These are phyloP conservation scores for Solen grandis DNA, from an alignment of 1,140 invertebrate species.

Conservation along the genomic window DNA sequence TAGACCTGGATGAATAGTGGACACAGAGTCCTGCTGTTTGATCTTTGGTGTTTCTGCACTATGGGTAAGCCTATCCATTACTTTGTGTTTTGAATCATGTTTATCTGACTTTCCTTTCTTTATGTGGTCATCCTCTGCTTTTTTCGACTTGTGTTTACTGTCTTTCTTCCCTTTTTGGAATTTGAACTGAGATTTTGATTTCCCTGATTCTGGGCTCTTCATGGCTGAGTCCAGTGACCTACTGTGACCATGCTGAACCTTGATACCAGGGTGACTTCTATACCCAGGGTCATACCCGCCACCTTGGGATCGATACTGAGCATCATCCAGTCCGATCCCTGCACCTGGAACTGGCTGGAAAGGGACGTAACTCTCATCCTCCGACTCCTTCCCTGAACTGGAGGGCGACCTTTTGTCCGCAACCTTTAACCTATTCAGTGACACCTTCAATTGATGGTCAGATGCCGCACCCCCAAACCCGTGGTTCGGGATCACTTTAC, in stretches of 20 bases:
- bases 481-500: conserved; percentile 62
- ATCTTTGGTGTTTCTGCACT: too few species aligned
- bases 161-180: neutral
- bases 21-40: too few species aligned
- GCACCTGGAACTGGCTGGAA: conserved; percentile 44
- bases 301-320: neutral
- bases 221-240: conserved; percentile 28
- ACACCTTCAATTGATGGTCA: conserved; percentile 43
- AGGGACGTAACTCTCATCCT: conserved; percentile 66
- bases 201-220: neutral
- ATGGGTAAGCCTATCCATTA: too few species aligned
- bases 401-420: conserved; percentile 47
- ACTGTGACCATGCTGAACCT: conserved; percentile 48
- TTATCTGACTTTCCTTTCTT: too few species aligned
- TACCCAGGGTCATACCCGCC: neutral
- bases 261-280: conserved; percentile 15
- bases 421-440: conserved; percentile 26
- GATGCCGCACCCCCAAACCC: conserved; percentile 19
- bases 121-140: too few species aligned
- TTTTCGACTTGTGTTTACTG: conserved; percentile 8
- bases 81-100: too few species aligned
- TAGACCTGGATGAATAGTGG: too few species aligned
- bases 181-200: neutral
- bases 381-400: conserved; percentile 66
- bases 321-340: neutral